These are phyloP conservation scores for Neodiprion virginianus DNA, from an alignment of 1,140 invertebrate genomes.

Conservation along the genomic window DNA sequence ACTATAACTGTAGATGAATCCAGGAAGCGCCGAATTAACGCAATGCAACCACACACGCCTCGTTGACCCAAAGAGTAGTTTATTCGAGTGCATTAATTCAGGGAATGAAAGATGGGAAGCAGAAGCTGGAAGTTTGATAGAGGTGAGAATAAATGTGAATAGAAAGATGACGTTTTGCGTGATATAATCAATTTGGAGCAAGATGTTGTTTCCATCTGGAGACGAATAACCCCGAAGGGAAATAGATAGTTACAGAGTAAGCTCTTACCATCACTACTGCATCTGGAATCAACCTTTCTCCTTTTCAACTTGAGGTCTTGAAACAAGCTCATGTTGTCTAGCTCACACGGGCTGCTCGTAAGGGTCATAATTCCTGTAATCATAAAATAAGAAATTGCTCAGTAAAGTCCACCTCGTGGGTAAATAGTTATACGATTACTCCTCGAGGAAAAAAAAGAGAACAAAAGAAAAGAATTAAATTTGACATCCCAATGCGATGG, in stretches of 20 bases:
- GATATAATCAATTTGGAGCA: not conserved
- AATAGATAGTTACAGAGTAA: constrained; percentile 11
- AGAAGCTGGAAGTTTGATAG: no score
- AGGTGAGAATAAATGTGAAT: no score
- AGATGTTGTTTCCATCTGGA: not conserved
- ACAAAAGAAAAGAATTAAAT: not conserved
- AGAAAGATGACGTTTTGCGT: no score
- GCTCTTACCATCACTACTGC: constrained; percentile 89
- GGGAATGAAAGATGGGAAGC: no score
- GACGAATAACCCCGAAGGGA: not conserved
- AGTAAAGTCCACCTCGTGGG: not conserved
- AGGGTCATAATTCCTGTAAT: constrained; percentile 95
- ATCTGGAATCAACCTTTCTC: constrained; percentile 94
- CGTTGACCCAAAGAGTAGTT: no score
- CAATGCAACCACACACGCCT: no score
- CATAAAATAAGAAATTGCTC: constrained; percentile 39
- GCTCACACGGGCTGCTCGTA: constrained; percentile 91
- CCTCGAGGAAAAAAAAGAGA: not conserved
- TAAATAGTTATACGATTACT: not conserved
- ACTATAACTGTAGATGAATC: no score
- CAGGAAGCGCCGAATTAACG: no score
- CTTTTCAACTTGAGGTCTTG: constrained; percentile 97
- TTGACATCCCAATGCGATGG: no score
- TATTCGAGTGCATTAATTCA: no score
- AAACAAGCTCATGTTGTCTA: constrained; percentile 98